phyloP scores from a whole-genome alignment of 2,888 invertebrate genomes.

The Caradrina clavipalpis region DNA sequence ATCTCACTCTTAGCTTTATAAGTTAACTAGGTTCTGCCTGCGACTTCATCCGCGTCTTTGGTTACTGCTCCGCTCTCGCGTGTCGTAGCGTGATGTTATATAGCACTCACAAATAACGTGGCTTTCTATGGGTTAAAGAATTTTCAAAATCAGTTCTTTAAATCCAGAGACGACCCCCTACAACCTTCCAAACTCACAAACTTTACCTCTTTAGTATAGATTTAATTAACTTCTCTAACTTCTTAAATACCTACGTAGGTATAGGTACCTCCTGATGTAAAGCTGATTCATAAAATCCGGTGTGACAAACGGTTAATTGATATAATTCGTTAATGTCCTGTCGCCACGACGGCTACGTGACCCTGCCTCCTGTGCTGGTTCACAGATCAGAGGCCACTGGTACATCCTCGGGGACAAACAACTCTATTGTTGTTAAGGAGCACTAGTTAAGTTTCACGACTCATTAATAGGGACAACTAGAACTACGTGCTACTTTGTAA shows the following conservation, averaged over 20 bases:
- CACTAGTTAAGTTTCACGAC: constrained; percentile 52
- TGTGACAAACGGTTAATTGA: constrained; percentile 74
- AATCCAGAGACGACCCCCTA: no score
- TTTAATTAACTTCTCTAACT: neutral
- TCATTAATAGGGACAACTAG: constrained; percentile 31
- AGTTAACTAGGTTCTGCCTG: no score
- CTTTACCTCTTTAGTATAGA: no score
- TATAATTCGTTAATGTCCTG: constrained; percentile 78
- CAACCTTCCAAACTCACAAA: no score
- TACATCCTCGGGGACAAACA: constrained; percentile 81
- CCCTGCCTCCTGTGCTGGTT: constrained; percentile 73
- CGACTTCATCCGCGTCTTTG: no score
- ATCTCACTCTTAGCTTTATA: no score
- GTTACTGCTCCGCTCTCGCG: no score
- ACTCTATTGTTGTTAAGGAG: constrained; percentile 65
- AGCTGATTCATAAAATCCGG: constrained; percentile 61
- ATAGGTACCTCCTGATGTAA: neutral
- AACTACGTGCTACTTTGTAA: constrained; percentile 5
- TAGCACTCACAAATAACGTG: no score
- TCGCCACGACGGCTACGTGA: constrained; percentile 67
- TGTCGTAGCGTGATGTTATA: no score
- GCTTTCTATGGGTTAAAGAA: no score
- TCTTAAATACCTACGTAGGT: neutral
- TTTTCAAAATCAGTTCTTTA: no score
- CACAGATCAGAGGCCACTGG: constrained; percentile 78